Base-by-base conservation (phyloP, 2,113 vertebrate species). In the Caranx melampygus region DNA sequence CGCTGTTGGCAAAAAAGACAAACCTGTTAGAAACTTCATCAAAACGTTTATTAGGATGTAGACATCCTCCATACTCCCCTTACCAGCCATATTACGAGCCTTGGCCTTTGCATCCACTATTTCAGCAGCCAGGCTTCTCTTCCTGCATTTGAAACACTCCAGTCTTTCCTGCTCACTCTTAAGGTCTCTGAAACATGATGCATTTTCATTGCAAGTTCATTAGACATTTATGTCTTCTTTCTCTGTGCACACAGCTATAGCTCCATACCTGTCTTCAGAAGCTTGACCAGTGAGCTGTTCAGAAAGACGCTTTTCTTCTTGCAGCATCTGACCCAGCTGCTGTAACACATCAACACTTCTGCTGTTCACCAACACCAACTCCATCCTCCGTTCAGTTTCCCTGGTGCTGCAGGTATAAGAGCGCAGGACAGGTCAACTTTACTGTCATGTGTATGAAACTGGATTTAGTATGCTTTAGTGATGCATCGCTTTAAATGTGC, bases 291-390 rank as follows among this genome's bases (percentile, higher is more conserved):
- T 76, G 54, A 92, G 70, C 18, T 85, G 63, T 51, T 89, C 72
- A 42, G 80, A 73, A 5, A 91, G 72, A 3, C 60, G n/a, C 2
- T 12, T 71, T 49, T 88, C 79, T 51, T 87, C 49, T 71, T 87
- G 79, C 68, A 87, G 83, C 16, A 89, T 57, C 13, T 49, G 4
- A 37, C 88, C 89, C 35, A 94, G 75, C n/a, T 91, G 60, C 34
- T 84, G 70, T 58, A 94, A 42, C 18, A 62, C 11, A 64, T 83
- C 64, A 33, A 83, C 74, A 3, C 89, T 68, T 54, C 60, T 68
- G 10, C 51, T 62, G 5, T 77, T 72, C 4, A 49, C 82, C 44
- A 77, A 66, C 51, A 89, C 42, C 67, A 93, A 44, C 37, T 86
- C 64, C 33, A 54, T 37, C 64, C 82, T 86, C 18, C 12, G 78